A percentile compares a stretch with the other conserved stretches of the same genome.
Evolutionary conservation across 1,140 invertebrate genomes (phyloP).

Genomic region (Monomorium pharaonis): DNA sequence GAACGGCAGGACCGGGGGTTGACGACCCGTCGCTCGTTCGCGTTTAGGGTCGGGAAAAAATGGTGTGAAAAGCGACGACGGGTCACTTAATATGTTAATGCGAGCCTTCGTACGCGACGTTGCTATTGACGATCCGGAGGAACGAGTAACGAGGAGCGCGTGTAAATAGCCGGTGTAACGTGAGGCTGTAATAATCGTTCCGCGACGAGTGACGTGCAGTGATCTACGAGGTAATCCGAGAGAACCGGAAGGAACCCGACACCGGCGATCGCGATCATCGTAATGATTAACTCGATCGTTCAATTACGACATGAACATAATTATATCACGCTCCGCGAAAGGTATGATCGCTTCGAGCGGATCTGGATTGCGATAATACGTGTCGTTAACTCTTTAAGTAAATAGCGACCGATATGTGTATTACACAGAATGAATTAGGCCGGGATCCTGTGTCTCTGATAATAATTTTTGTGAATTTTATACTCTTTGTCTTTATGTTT

Average conservation of each 20-base stretch:
- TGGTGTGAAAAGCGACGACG: not conserved
- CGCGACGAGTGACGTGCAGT: not conserved
- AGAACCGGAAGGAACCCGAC: conserved; percentile 5
- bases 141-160: not conserved
- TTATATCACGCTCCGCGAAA: not conserved
- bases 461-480: not conserved
- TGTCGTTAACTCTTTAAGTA: too few species aligned
- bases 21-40: not conserved
- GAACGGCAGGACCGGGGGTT: conserved; percentile 32
- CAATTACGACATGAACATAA: not conserved
- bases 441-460: not conserved
- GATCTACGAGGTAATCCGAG: conserved; percentile 37
- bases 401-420: not conserved
- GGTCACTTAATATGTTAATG: conserved; percentile 27
- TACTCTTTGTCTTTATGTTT: not conserved
- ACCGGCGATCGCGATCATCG: not conserved
- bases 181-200: conserved; percentile 23
- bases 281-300: conserved; percentile 6
- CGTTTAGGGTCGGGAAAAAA: not conserved
- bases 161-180: conserved; percentile 48
- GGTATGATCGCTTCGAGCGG: too few species aligned
- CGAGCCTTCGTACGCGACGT: not conserved
- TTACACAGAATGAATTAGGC: not conserved
- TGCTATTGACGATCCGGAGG: conserved; percentile 14
- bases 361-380: not conserved